These are phyloP conservation scores for Andrena fulva DNA, from an alignment of 2,888 invertebrate species.

Conservation along the genomic window DNA sequence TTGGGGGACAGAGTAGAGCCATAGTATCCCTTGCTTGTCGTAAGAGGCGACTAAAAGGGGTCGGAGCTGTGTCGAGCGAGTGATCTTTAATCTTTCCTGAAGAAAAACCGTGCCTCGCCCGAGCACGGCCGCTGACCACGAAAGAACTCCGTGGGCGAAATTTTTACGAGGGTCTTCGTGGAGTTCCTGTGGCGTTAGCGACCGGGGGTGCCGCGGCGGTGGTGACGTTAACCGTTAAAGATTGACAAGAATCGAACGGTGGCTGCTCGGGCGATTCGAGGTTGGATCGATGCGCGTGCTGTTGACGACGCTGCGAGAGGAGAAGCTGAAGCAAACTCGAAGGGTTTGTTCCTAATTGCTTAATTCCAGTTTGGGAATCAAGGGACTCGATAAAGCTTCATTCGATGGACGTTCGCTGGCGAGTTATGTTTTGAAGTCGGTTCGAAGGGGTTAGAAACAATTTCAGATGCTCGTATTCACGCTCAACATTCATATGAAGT, in stretches of 20 bases:
- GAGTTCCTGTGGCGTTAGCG: too few relatives aligned
- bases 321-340: not conserved
- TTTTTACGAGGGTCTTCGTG: not conserved
- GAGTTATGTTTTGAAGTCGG: too few relatives aligned
- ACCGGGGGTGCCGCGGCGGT: not conserved
- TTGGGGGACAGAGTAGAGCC: not conserved
- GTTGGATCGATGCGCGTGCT: slow-evolving; percentile 38
- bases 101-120: not conserved
- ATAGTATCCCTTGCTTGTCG: not conserved
- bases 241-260: slow-evolving; percentile 56
- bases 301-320: not conserved
- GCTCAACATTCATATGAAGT: too few relatives aligned
- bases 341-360: not conserved
- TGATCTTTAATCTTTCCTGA: slow-evolving; percentile 31
- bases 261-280: slow-evolving; percentile 40
- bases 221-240: slow-evolving; percentile 45
- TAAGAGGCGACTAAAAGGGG: slow-evolving; percentile 26
- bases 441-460: too few relatives aligned
- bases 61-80: slow-evolving; percentile 11
- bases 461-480: too few relatives aligned
- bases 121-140: not conserved
- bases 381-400: not conserved
- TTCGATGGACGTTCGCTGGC: too few relatives aligned
- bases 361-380: not conserved
- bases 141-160: not conserved